Evolutionary conservation across 2,888 invertebrate genomes (phyloP), one percentile per base, ranked within the genome.

Genomic region (Cerceris ruficornis): DNA sequence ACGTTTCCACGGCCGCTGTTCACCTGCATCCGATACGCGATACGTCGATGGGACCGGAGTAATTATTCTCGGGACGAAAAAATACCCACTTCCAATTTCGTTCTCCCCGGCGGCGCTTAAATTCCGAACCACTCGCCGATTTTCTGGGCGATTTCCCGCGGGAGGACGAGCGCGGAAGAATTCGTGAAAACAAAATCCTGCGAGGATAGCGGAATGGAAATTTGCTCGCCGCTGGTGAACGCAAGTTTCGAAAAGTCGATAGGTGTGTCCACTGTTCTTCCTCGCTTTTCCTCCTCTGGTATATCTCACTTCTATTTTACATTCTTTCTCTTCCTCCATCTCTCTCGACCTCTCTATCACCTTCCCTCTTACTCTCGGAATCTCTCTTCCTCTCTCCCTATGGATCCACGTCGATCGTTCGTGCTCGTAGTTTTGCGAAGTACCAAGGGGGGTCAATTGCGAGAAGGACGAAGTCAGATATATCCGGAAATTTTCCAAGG

Each of bases 81-180:
- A 43, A 71, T 28, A 50, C 39, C 61, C 39, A 9, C 28, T 41
- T 54, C 17, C 69, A 69, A 75, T 70, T 66, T 62, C 54, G 11
- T 54, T 43, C 41, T 54, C n/a, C 58, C 60, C 49, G 28, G 43
- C 42, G 42, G 57, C 68, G 58, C 59, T 69, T 74, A 62, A 69
- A 73, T 74, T 80, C 68, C 62, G 70, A 61, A 17, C 54, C 14
- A 52, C 50, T 52, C 15, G 59, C 28, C 57, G 71, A 83, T 83
- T 82, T 83, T 74, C 77, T 28, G 73, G 43, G 15, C 80, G 76
- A 82, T 82, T 83, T 82, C 82, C 81, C 82, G 70, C 55, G 79
- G 69, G 68, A 66, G 42, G 15, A 9, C n/a, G 14, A 15, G 17
- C 65, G 52, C 52, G 66, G 52, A 72, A 75, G 67, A 72, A 81